Conservation (phyloP, 35 echinoderm and acorn worm genomes). For the Heliocidaris tuberculata region DNA sequence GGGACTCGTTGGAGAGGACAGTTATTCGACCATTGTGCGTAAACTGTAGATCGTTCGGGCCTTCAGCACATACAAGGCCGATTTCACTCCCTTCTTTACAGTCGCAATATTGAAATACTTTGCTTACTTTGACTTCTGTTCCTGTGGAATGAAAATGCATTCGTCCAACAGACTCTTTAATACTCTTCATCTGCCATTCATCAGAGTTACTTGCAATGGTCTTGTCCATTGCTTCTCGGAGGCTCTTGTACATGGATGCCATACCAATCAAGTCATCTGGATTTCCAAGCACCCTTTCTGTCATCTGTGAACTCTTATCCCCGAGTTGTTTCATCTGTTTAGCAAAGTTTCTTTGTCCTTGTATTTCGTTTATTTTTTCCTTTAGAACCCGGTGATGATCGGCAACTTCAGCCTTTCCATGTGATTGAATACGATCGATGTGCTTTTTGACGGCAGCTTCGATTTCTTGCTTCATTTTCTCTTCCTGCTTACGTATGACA, state of each 20-base stretch:
- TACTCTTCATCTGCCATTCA: neutral
- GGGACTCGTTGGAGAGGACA: neutral
- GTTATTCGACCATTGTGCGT: neutral
- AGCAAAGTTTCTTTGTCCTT: neutral
- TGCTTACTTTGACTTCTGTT: too few relatives aligned
- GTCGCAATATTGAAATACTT: too few relatives aligned
- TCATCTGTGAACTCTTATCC: neutral
- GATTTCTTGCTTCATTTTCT: neutral
- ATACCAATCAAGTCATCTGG: neutral
- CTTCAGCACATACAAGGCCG: neutral
- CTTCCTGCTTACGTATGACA: neutral
- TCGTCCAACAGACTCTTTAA: neutral
- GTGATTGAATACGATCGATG: neutral
- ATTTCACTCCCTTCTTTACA: too few relatives aligned
- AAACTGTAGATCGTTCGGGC: neutral
- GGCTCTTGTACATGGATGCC: conserved; percentile 14
- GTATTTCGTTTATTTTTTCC: neutral
- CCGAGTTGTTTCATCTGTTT: neutral
- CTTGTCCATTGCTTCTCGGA: neutral
- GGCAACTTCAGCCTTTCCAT: neutral
- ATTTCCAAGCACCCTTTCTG: neutral
- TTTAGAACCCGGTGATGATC: neutral
- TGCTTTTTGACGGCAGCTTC: neutral
- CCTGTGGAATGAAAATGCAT: neutral
- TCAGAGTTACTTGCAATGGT: neutral